These are phyloP conservation scores for Recurvirostra avosetta DNA, from an alignment of 2,113 vertebrate species.

Conservation along the genomic window DNA sequence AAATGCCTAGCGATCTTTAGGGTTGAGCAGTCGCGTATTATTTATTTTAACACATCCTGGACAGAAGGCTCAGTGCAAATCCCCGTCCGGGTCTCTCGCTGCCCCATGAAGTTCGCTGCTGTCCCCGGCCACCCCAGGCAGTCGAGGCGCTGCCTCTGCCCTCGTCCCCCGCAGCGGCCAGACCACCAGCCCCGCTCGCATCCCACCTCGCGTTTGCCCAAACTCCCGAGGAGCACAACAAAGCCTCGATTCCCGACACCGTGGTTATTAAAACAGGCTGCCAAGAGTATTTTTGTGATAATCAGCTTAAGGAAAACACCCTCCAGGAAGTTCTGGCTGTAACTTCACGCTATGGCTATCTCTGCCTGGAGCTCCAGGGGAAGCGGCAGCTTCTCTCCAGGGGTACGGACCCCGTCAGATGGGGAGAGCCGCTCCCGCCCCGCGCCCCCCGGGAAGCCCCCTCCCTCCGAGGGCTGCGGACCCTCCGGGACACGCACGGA, in stretches of 20 bases:
- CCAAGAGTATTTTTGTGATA: not conserved
- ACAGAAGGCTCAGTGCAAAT: not conserved
- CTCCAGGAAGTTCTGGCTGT: constrained; percentile 22
- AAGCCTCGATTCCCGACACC: not conserved
- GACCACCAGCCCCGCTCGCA: not conserved
- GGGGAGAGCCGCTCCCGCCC: not conserved
- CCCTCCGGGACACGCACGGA: not conserved
- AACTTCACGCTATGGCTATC: not conserved
- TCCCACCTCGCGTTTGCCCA: not conserved
- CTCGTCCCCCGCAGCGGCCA: accelerated
- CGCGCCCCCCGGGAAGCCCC: not conserved
- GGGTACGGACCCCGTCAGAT: not conserved
- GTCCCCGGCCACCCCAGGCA: not conserved
- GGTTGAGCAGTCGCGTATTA: not conserved
- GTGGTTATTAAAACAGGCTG: not conserved
- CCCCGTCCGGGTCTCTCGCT: accelerated
- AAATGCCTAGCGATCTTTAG: not conserved
- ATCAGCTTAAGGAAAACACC: not conserved
- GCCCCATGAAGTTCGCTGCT: not conserved
- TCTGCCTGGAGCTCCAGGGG: not conserved
- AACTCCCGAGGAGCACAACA: not conserved
- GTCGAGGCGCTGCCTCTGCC: not conserved
- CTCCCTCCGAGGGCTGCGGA: not conserved
- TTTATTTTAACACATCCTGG: not conserved
- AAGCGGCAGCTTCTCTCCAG: not conserved